A percentile compares a stretch with the other conserved stretches of the same genome.
Conservation (phyloP, 1,140 invertebrate genomes). For the Micrasema longulum region DNA sequence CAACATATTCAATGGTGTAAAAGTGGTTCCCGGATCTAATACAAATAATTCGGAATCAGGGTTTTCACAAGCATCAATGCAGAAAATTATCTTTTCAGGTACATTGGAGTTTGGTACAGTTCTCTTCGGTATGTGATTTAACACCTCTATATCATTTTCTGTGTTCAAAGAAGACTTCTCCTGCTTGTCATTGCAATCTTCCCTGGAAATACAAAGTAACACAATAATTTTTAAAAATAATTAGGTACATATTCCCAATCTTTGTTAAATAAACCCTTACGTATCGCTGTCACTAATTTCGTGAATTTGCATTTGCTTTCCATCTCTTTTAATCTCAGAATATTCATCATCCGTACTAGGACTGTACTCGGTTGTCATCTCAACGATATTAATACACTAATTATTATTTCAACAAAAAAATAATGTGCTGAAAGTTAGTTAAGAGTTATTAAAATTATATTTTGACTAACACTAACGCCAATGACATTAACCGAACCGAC, state of each 20-base stretch:
- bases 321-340: conserved; percentile 32
- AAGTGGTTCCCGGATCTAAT: conserved; percentile 70
- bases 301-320: conserved; percentile 12
- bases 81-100: conserved; percentile 74
- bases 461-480: background rate
- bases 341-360: conserved; percentile 34
- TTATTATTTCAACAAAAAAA: no score
- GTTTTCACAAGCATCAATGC: conserved; percentile 75
- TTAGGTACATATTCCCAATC: background rate
- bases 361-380: conserved; percentile 40
- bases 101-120: conserved; percentile 69
- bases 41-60: conserved; percentile 70
- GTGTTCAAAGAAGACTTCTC: conserved; percentile 31
- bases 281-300: conserved; percentile 40
- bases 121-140: conserved; percentile 52
- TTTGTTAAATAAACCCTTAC: conserved; percentile 33
- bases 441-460: no score
- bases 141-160: conserved; percentile 39
- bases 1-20: conserved; percentile 64
- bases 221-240: background rate
- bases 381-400: no score
- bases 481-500: no score
- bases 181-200: conserved; percentile 30
- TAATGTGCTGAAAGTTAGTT: no score
- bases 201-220: conserved; percentile 32